Evolutionary conservation across 2,113 vertebrate genomes (phyloP), one percentile per base, ranked within the genome.

Genomic region (Ammodytes dubius): DNA sequence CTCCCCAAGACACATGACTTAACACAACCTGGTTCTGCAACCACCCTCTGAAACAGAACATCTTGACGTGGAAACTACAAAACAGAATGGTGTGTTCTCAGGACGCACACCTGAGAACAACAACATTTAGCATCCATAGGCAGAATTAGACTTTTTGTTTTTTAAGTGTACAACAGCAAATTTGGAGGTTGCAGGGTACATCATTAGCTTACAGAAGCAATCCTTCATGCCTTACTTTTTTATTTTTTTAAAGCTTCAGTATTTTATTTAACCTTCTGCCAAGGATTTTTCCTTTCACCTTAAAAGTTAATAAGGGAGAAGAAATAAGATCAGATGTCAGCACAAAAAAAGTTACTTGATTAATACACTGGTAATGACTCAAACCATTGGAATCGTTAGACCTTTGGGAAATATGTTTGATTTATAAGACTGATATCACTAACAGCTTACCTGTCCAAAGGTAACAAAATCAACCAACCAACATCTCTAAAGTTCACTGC

Each of bases 1-100:
- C n/a, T 84, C 81, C 84, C 65, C 45, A 83, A 27, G 66, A 78
- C 68, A 61, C 70, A 66, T 79, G 64, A 83, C 57, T 74, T 50
- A 54, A 71, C 46, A 58, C 70, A 79, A 71, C 74, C 56, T 35
- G 64, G 7, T 35, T 72, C 40, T 56, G 64, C 52, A 43, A 35
- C 15, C n/a, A 4, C 39, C 60, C 77, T 69, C 67, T 17, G 49
- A 77, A 71, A 67, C 39, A 65, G 43, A 69, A 14, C 37, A n/a
- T 39, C 10, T 17, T 57, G 15, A 37, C n/a, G 54, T 58, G 58
- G 47, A 73, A 60, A 37, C 49, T 10, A 52, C 57, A 46, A 53
- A 79, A 78, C 63, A 77, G 71, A 70, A 72, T 66, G 47, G 43
- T 13, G 35, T 69, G 66, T 73, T 65, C 47, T 35, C 19, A 46